Conservation (phyloP, 2,888 invertebrate species). For the Zaprionus lineosus region DNA sequence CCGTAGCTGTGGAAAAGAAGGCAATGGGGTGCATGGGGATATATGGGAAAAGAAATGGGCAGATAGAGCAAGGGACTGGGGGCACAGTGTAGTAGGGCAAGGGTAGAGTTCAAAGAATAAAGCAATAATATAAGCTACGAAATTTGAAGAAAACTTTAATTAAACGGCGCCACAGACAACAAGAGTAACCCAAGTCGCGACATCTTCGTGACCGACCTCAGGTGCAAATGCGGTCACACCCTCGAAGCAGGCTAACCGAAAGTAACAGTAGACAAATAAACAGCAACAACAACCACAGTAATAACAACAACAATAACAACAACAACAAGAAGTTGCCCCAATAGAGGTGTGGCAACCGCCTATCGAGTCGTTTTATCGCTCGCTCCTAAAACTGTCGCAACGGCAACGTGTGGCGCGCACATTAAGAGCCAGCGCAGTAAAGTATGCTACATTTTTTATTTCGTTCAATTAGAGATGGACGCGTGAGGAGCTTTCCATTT, state of each 20-base stretch:
- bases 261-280: slow-evolving; percentile 41
- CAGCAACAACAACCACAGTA: slow-evolving; percentile 18
- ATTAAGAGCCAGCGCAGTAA: slow-evolving; percentile 39
- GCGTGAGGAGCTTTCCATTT: slow-evolving; percentile 4
- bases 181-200: slow-evolving; percentile 27
- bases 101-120: slow-evolving; percentile 42
- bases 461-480: slow-evolving; percentile 19
- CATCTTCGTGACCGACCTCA: slow-evolving; percentile 61
- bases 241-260: slow-evolving; percentile 47
- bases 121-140: slow-evolving; percentile 59
- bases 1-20: neutral
- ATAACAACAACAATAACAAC: slow-evolving; percentile 7
- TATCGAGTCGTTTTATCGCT: slow-evolving; percentile 51
- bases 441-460: slow-evolving; percentile 46
- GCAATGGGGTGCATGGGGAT: too few species aligned
- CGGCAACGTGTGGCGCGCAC: slow-evolving; percentile 42
- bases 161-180: slow-evolving; percentile 57
- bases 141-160: slow-evolving; percentile 71
- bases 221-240: slow-evolving; percentile 68
- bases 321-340: slow-evolving; percentile 3
- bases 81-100: slow-evolving; percentile 19
- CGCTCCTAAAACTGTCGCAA: slow-evolving; percentile 52
- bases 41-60: neutral
- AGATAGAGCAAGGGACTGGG: slow-evolving; percentile 7
- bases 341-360: slow-evolving; percentile 40